Conservation (phyloP, 2,113 vertebrate genomes). For the Macquaria ambigua region DNA sequence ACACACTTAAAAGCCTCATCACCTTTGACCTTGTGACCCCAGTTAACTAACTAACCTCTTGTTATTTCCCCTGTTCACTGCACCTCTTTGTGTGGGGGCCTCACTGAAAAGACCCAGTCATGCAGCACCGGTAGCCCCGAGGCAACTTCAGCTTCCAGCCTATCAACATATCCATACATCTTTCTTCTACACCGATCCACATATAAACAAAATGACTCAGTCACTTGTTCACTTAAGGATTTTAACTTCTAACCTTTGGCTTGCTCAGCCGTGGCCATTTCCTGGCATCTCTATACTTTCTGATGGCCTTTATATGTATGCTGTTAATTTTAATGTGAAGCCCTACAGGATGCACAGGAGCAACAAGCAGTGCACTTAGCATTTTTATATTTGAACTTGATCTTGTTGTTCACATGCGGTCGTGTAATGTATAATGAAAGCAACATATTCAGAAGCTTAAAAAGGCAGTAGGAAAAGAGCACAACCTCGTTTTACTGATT, state of each 20-base stretch:
- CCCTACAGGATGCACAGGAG: not conserved
- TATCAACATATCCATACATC: constrained; percentile 65
- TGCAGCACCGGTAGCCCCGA: constrained; percentile 56
- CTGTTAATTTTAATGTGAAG: constrained; percentile 31
- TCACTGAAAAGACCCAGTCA: constrained; percentile 73
- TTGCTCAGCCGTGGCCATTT: constrained; percentile 24
- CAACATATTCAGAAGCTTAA: not conserved
- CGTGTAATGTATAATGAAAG: not conserved
- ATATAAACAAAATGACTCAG: constrained; percentile 54
- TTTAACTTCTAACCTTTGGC: constrained; percentile 65
- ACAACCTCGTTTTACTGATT: constrained; percentile 2
- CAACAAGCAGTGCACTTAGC: constrained; percentile 23
- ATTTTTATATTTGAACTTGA: constrained; percentile 43
- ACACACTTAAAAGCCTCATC: constrained; percentile 65
- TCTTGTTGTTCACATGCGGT: constrained; percentile 10
- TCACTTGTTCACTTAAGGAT: constrained; percentile 52
- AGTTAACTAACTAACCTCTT: constrained; percentile 79
- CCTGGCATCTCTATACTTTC: constrained; percentile 10
- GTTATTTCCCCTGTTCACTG: constrained; percentile 73
- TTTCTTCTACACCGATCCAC: constrained; percentile 26
- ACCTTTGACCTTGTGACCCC: constrained; percentile 73
- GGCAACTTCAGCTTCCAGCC: constrained; percentile 61
- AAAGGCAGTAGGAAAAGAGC: constrained; percentile 4
- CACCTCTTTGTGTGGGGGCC: constrained; percentile 71
- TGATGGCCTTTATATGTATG: constrained; percentile 2